A percentile compares a stretch with the other conserved stretches of the same genome.
These are phyloP conservation scores for Gouania willdenowi DNA, from an alignment of 2,797 vertebrate genomes.

Conservation along the genomic window DNA sequence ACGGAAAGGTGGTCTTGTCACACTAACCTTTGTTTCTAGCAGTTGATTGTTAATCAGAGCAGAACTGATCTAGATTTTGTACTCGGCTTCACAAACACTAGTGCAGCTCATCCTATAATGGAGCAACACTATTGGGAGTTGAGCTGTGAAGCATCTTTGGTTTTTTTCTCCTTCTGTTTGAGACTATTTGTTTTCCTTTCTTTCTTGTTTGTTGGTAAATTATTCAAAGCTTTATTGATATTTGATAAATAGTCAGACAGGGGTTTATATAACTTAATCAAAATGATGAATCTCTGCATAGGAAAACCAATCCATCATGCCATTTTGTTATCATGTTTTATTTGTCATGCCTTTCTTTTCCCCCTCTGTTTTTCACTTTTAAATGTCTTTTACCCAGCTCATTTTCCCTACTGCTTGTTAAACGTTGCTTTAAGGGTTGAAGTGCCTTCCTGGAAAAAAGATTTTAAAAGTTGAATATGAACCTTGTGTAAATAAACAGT, in stretches of 20 bases:
- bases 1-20: slow-evolving; percentile 17
- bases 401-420: no score
- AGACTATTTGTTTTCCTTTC: no score
- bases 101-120: no score
- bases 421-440: slow-evolving; percentile 37
- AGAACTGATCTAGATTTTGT: no score
- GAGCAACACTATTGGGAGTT: no score
- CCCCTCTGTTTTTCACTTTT: slow-evolving; percentile 47
- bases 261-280: slow-evolving; percentile 1
- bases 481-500: slow-evolving; percentile 75
- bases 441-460: slow-evolving; percentile 69
- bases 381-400: slow-evolving; percentile 24
- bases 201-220: slow-evolving; percentile 18
- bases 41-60: no score
- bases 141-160: slow-evolving; percentile 9
- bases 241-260: slow-evolving; percentile 19
- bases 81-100: no score
- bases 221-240: slow-evolving; percentile 6
- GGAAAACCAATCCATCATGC: neutral
- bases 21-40: slow-evolving; percentile 17
- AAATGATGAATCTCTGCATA: no score
- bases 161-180: no score
- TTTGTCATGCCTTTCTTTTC: slow-evolving; percentile 10
- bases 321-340: slow-evolving; percentile 9
- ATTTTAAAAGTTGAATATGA: slow-evolving; percentile 64